These are phyloP conservation scores for Malurus elegans DNA, from an alignment of 2,113 vertebrate species.

Conservation along the genomic window DNA sequence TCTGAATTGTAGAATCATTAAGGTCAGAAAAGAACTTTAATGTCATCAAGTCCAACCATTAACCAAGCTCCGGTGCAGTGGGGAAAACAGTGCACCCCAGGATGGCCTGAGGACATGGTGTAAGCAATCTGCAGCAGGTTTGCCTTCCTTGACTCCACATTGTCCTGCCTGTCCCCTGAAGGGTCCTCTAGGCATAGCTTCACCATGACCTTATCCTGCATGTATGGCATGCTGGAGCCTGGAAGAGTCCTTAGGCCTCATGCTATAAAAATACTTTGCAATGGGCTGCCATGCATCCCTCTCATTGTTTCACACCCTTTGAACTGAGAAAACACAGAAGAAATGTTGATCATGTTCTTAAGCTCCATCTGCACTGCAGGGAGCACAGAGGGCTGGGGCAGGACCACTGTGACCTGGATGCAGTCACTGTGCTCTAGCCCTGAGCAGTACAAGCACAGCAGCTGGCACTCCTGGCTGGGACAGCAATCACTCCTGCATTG, in stretches of 20 bases:
- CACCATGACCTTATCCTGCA: neutral
- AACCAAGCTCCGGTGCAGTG: neutral
- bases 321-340: neutral
- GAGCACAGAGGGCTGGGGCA: neutral
- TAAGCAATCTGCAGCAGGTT: neutral
- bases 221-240: rapidly evolving
- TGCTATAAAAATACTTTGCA: neutral
- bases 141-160: neutral
- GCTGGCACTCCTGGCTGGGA: neutral
- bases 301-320: neutral
- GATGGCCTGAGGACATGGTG: neutral
- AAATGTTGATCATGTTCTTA: neutral
- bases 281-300: rapidly evolving
- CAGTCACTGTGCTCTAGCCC: neutral
- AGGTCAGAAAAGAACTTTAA: neutral
- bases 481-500: neutral
- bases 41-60: neutral
- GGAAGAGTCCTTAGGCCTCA: neutral
- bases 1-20: neutral
- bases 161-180: neutral
- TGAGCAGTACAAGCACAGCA: neutral
- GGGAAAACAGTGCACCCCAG: neutral
- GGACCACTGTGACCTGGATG: neutral
- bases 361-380: neutral
- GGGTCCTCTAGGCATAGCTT: neutral